phyloP scores from a whole-genome alignment of 2,797 vertebrate species.

The Phylloscopus collybita region DNA sequence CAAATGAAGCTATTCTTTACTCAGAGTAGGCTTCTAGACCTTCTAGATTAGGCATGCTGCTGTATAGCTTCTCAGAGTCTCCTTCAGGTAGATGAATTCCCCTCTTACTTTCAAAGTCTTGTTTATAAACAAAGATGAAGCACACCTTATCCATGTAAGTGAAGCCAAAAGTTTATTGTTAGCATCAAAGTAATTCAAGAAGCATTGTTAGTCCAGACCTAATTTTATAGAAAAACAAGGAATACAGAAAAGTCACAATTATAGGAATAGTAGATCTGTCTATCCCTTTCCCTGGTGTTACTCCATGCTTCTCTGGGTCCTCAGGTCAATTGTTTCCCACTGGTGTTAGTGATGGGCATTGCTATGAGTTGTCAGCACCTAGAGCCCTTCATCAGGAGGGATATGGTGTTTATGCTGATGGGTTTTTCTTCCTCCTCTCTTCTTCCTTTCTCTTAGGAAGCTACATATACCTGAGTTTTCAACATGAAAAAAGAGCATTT shows the following conservation, averaged over 20 bases:
- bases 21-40: background rate
- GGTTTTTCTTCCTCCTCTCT: background rate
- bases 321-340: background rate
- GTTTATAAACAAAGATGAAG: background rate
- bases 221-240: background rate
- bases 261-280: background rate
- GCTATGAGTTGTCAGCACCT: background rate
- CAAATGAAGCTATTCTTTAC: background rate
- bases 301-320: background rate
- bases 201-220: background rate
- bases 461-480: background rate
- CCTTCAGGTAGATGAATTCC: background rate
- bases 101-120: background rate
- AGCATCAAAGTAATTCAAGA: background rate
- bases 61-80: background rate
- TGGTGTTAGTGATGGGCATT: background rate
- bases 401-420: background rate
- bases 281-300: background rate
- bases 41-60: background rate
- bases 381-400: background rate
- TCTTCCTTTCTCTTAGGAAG: background rate
- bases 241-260: background rate
- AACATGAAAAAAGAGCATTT: background rate
- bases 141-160: background rate
- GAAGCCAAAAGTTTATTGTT: background rate